Base-by-base conservation (phyloP, 2,113 vertebrate genomes). In the Meriones unguiculatus region DNA sequence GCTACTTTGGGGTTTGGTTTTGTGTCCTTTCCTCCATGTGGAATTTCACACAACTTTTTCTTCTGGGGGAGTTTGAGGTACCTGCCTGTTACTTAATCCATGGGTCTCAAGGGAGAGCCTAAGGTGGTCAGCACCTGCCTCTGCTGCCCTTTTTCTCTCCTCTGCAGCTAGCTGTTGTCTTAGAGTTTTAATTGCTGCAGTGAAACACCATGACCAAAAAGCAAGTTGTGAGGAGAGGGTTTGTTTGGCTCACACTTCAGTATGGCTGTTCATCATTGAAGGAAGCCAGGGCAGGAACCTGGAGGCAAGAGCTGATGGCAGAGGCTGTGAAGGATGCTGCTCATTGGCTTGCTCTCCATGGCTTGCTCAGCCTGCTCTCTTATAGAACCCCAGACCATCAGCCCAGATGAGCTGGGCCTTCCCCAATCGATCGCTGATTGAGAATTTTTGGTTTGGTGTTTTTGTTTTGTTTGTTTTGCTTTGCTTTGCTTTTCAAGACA, bases 41-140 rank as follows among this genome's bases (percentile, higher is more conserved):
- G 41, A 28, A 57, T 32, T 59, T 28, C 7, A 32, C 5, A 5
- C 57, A 38, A 76, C 38, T 65, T n/a, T 28, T 35, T 94, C 17
- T 64, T 52, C 41, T 4, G 0, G 0, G 22, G 9, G 67, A 28
- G 22, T 3, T 4, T 5, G 64, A 46, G 14, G 18, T 32, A 17
- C 72, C n/a, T 18, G 24, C 15, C 87, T 69, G 57, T 17, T 5
- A 0, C 9, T 0, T 35, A 20, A 7, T 17, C 17, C 54, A 67
- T 17, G 0, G n/a, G 15, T 14, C 22, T 70, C 6, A 3, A 3
- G 13, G 7, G 8, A 46, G 20, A 62, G 1, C 0, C 80, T 22
- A 0, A 1, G 38, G 90, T 8, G 0, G 6, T 9, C 0, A 1
- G 62, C 15, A 0, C 0, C 0, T 10, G 17, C 8, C 67, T 65